These are phyloP conservation scores for Crenichthys baileyi DNA, from an alignment of 2,797 vertebrate genomes.

Conservation along the genomic window DNA sequence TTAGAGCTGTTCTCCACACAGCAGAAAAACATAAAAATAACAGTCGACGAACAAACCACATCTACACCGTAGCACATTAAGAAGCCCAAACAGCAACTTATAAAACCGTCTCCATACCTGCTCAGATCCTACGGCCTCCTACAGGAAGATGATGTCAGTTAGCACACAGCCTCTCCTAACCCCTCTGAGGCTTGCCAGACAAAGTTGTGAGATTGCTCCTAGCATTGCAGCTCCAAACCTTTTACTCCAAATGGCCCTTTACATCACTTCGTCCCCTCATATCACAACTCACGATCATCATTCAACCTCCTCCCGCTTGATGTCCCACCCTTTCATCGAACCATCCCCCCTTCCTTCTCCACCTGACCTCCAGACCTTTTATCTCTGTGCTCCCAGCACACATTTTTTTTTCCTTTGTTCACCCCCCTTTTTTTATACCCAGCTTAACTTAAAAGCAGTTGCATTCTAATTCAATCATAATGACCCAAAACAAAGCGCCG, in stretches of 20 bases:
- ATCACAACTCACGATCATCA: slow-evolving; percentile 9
- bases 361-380: slow-evolving; percentile 58
- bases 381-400: slow-evolving; percentile 18
- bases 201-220: slow-evolving; percentile 67
- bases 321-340: slow-evolving; percentile 46
- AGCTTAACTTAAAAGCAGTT: too few species aligned
- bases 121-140: neutral
- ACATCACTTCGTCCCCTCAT: slow-evolving; percentile 25
- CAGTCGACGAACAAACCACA: slow-evolving; percentile 25
- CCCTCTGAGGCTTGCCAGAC: slow-evolving; percentile 40
- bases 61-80: slow-evolving; percentile 56
- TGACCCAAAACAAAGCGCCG: neutral
- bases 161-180: slow-evolving; percentile 12
- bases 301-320: slow-evolving; percentile 28
- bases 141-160: neutral
- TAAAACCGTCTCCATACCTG: neutral
- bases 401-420: too few species aligned
- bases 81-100: neutral
- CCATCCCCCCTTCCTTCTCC: slow-evolving; percentile 41
- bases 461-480: slow-evolving; percentile 41
- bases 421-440: too few species aligned
- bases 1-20: slow-evolving; percentile 24
- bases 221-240: slow-evolving; percentile 85
- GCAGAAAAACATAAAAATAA: slow-evolving; percentile 24
- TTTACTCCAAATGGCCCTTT: slow-evolving; percentile 47